These are phyloP conservation scores for Helostoma temminkii DNA, from an alignment of 2,797 vertebrate genomes.

Conservation along the genomic window DNA sequence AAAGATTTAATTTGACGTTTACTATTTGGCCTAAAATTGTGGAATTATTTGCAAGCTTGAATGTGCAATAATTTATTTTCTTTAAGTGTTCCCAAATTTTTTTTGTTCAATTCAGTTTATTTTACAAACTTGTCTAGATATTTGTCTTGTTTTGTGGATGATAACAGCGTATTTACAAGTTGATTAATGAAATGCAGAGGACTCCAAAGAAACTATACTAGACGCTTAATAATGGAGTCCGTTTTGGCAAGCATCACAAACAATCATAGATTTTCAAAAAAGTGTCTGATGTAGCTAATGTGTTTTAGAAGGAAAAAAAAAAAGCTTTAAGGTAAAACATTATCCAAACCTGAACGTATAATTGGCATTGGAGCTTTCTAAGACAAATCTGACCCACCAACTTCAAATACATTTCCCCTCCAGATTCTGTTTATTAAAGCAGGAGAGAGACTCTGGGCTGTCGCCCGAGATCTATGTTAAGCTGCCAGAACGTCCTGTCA, in stretches of 20 bases:
- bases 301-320: too few relatives aligned
- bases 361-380: too few relatives aligned
- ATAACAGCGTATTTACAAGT: background rate
- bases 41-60: background rate
- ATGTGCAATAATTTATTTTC: background rate
- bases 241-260: background rate
- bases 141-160: background rate
- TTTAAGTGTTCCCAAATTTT: too few relatives aligned
- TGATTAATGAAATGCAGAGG: background rate
- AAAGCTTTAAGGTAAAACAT: too few relatives aligned
- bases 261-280: background rate
- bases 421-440: slow-evolving; percentile 26
- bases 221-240: background rate
- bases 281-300: background rate
- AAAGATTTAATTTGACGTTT: background rate
- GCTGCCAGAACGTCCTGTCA: slow-evolving; percentile 41
- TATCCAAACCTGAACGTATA: too few relatives aligned
- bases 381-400: background rate
- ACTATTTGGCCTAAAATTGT: background rate
- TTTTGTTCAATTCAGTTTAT: too few relatives aligned
- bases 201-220: background rate
- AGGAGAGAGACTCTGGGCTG: slow-evolving; percentile 22
- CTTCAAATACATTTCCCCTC: slow-evolving; percentile 2
- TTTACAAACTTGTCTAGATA: too few relatives aligned
- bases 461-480: slow-evolving; percentile 49